A percentile compares a stretch with the other conserved stretches of the same genome.
phyloP scores from a whole-genome alignment of 1,140 invertebrate genomes.

The Aphaenogaster rudis region DNA sequence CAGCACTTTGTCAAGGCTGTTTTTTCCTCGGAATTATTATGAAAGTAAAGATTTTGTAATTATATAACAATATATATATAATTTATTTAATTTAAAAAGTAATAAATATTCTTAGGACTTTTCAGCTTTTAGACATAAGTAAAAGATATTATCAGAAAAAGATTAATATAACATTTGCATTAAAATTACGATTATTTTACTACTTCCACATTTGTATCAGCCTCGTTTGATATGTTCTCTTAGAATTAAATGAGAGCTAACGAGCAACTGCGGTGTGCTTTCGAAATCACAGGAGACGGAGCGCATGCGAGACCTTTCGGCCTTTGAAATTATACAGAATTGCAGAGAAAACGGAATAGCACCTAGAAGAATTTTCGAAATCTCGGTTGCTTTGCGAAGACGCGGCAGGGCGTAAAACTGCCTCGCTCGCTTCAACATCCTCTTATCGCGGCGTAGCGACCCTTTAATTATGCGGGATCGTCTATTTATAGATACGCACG shows the following conservation, averaged over 20 bases:
- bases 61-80: background rate
- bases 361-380: background rate
- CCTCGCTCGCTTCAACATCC: background rate
- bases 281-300: background rate
- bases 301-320: background rate
- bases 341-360: slow-evolving; percentile 1
- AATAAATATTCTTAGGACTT: background rate
- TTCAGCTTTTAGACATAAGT: background rate
- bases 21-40: background rate
- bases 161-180: background rate
- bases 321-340: background rate
- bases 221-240: background rate
- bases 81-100: background rate
- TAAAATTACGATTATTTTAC: background rate
- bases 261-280: background rate
- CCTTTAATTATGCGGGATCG: slow-evolving; percentile 46
- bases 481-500: slow-evolving; percentile 33
- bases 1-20: background rate
- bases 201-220: background rate
- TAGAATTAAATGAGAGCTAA: background rate
- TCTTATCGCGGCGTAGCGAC: background rate
- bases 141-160: background rate
- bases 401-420: slow-evolving; percentile 5
- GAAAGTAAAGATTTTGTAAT: background rate
- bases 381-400: background rate